Evolutionary conservation across 2,113 vertebrate species (phyloP), one percentile per base, ranked within the genome.

Genomic region (Carlito syrichta): DNA sequence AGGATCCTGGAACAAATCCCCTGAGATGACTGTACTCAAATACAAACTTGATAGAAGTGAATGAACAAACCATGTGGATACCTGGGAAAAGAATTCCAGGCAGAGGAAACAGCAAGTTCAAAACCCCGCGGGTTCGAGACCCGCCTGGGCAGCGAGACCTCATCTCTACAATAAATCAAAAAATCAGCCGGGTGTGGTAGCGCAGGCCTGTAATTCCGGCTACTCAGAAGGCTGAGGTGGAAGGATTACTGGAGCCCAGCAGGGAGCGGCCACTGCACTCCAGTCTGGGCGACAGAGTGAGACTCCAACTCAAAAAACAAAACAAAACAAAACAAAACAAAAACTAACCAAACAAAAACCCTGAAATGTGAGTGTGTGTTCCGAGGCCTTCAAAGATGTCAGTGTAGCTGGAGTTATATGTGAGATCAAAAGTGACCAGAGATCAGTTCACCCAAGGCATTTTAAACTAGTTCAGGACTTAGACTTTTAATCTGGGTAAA

Each of bases 391-490:
- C 7, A n/a, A 25, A 25, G 5, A 73, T 8, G 20, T 25, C 8
- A n/a, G 16, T 32, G 12, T 27, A 50, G 6, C 5, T 71, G 7
- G 13, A 68, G 9, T 19, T 63, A 9, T 30, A 10, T 79, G 35
- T 43, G 17, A 68, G 11, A 56, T 54, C n/a, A 91, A 78, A 73
- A 6, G 7, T 43, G n/a, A 66, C 6, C 12, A n/a, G 40, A 82
- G 27, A 0, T 12, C 12, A 74, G 12, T 3, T 6, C 8, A 63
- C 0, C 0, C 3, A 25, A 35, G 11, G 0, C 25, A 2, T 85
- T 93, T 50, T 40, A 78, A 93, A 30, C 23, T 38, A 9, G 0
- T 78, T 92, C 10, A 54, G 11, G 13, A 30, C 8, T 48, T 62
- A 25, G 40, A 9, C 1, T 60, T 60, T 56, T 45, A 45, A 43